A percentile compares a stretch with the other conserved stretches of the same genome.
These are phyloP conservation scores for Pollenia angustigena DNA, from an alignment of 2,888 invertebrate genomes.

Conservation along the genomic window DNA sequence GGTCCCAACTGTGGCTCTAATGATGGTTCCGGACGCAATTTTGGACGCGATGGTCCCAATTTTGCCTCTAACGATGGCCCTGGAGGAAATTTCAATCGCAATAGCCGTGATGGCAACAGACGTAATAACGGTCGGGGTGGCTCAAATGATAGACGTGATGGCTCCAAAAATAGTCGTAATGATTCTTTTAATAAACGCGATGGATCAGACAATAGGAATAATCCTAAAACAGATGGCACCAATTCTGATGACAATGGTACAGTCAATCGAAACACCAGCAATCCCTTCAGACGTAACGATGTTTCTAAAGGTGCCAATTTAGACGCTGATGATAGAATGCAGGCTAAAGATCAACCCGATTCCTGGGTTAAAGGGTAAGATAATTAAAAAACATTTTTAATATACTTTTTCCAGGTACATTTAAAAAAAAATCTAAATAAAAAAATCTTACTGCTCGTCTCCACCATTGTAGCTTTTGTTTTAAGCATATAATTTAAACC, in stretches of 20 bases:
- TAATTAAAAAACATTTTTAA: neutral
- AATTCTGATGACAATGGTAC: slow-evolving; percentile 47
- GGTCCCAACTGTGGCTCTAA: slow-evolving; percentile 30
- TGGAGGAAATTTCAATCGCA: slow-evolving; percentile 42
- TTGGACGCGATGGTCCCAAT: slow-evolving; percentile 42
- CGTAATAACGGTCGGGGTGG: slow-evolving; percentile 57
- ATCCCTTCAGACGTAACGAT: slow-evolving; percentile 79
- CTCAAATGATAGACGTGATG: slow-evolving; percentile 53
- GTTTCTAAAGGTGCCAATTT: slow-evolving; percentile 70
- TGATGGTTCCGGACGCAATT: slow-evolving; percentile 49
- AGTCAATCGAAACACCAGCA: slow-evolving; percentile 66
- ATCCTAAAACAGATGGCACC: slow-evolving; percentile 40
- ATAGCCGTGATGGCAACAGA: slow-evolving; percentile 55
- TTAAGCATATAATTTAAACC: neutral
- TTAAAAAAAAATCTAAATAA: neutral
- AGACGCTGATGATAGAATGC: slow-evolving; percentile 56
- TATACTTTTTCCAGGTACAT: slow-evolving; percentile 7
- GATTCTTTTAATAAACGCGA: slow-evolving; percentile 42
- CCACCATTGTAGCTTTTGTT: slow-evolving; percentile 13
- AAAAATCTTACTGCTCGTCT: neutral
- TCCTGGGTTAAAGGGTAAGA: slow-evolving; percentile 70
- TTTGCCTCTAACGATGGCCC: slow-evolving; percentile 31
- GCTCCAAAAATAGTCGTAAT: slow-evolving; percentile 45
- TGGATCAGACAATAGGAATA: slow-evolving; percentile 30
- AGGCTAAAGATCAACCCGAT: slow-evolving; percentile 4